Conservation (phyloP, 2,888 invertebrate genomes). For the Nemurella pictetii region DNA sequence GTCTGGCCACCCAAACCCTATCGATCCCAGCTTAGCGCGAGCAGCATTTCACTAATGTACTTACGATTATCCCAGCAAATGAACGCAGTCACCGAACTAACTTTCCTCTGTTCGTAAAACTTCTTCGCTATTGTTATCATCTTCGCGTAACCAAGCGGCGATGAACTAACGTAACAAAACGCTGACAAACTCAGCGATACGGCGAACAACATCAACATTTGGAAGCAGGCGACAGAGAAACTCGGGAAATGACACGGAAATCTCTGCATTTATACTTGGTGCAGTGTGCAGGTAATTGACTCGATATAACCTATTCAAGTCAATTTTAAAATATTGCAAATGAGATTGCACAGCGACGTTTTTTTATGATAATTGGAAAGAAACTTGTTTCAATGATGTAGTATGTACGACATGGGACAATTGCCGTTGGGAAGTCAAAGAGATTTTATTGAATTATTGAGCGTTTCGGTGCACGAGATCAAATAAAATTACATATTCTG, state of each 20-base stretch:
- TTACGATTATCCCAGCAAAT: constrained; percentile 22
- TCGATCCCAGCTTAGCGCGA: neutral
- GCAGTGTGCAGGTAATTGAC: neutral
- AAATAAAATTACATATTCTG: neutral
- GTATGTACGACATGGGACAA: neutral
- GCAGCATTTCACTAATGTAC: constrained; percentile 1
- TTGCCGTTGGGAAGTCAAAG: neutral
- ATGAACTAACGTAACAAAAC: neutral
- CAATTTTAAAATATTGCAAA: neutral
- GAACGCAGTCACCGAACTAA: constrained; percentile 3
- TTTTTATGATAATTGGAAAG: neutral
- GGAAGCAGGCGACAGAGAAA: neutral
- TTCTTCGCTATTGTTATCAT: neutral
- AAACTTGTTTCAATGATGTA: neutral
- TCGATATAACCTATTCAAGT: neutral
- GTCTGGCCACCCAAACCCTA: neutral
- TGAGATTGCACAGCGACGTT: neutral
- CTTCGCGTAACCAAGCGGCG: neutral
- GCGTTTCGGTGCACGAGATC: neutral
- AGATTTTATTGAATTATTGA: neutral
- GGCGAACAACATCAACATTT: neutral
- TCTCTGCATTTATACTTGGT: neutral
- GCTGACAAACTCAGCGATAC: neutral
- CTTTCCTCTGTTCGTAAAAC: neutral
- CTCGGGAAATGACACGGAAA: neutral